Evolutionary conservation across 2,113 vertebrate genomes (phyloP).

Genomic region (Gnathonemus longibarbis): DNA sequence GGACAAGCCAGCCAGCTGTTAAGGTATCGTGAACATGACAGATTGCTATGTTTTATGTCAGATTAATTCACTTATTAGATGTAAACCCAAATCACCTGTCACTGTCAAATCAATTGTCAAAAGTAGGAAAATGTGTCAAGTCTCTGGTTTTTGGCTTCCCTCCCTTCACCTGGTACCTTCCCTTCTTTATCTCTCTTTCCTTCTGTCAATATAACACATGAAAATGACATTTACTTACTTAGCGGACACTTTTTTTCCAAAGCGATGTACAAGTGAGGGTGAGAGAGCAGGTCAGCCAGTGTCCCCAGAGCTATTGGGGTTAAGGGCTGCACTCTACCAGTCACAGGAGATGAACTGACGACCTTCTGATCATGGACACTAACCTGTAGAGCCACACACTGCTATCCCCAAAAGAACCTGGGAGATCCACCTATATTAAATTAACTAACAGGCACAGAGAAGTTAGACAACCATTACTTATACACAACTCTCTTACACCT

Average conservation of each 20-base stretch:
- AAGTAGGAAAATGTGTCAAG: constrained; percentile 65
- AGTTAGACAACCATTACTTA: not conserved
- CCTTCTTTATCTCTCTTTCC: constrained; percentile 15
- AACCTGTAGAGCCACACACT: not conserved
- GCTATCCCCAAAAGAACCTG: not conserved
- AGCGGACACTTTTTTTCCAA: not conserved
- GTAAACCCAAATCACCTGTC: constrained; percentile 73
- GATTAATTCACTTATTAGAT: constrained; percentile 83
- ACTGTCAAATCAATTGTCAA: constrained; percentile 78
- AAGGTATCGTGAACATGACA: constrained; percentile 80
- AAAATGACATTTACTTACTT: constrained; percentile 21
- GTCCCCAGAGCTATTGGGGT: not conserved
- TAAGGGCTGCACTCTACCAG: not conserved
- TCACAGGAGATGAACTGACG: not conserved
- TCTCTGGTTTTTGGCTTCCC: not conserved
- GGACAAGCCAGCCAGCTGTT: constrained; percentile 83
- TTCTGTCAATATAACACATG: constrained; percentile 31
- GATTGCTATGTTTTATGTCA: constrained; percentile 81
- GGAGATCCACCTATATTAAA: not conserved
- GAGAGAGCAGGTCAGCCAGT: not conserved
- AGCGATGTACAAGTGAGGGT: not conserved
- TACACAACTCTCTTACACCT: not conserved
- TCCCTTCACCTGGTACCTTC: constrained; percentile 15
- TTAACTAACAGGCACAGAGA: not conserved
- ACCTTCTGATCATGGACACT: not conserved